Percentiles rank a stretch among this genome's conserved stretches.
Conservation (phyloP, 2,888 invertebrate species). For the Imbricaverruca yamaguchii region DNA sequence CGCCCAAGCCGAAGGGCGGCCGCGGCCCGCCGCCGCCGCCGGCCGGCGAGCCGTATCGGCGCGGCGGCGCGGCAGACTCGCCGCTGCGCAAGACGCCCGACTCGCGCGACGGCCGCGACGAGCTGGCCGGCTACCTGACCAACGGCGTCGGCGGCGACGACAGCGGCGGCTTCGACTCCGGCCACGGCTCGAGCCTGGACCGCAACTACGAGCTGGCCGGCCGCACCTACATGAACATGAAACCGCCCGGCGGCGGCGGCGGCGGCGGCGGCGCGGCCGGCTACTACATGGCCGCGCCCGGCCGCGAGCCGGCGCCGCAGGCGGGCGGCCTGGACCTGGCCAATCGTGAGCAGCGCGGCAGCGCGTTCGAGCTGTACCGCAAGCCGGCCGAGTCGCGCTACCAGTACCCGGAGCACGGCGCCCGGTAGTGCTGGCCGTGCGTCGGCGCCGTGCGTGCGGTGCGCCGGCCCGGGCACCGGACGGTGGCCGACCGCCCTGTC, state of each 20-base stretch:
- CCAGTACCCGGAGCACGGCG: not conserved
- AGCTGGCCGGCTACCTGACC: slow-evolving; percentile 25
- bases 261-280: slow-evolving; percentile 23
- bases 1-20: slow-evolving; percentile 66
- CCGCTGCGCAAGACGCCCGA: not conserved
- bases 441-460: not conserved
- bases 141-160: slow-evolving; percentile 34
- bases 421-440: not conserved
- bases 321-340: slow-evolving; percentile 54
- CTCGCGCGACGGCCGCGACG: not conserved
- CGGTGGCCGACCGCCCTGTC: not conserved
- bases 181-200: slow-evolving; percentile 48
- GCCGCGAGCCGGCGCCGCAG: slow-evolving; percentile 22
- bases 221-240: not conserved
- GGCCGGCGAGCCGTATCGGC: slow-evolving; percentile 16
- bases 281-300: slow-evolving; percentile 32
- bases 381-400: slow-evolving; percentile 52
- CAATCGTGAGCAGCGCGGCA: slow-evolving; percentile 83
- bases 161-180: slow-evolving; percentile 42
- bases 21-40: slow-evolving; percentile 27
- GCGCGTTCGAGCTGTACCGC: slow-evolving; percentile 89
- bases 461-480: no score
- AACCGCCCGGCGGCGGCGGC: not conserved
- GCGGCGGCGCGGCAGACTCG: not conserved
- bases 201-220: slow-evolving; percentile 47